phyloP scores from a whole-genome alignment of 2,888 invertebrate species.

The Ennomos fuscantarius region DNA sequence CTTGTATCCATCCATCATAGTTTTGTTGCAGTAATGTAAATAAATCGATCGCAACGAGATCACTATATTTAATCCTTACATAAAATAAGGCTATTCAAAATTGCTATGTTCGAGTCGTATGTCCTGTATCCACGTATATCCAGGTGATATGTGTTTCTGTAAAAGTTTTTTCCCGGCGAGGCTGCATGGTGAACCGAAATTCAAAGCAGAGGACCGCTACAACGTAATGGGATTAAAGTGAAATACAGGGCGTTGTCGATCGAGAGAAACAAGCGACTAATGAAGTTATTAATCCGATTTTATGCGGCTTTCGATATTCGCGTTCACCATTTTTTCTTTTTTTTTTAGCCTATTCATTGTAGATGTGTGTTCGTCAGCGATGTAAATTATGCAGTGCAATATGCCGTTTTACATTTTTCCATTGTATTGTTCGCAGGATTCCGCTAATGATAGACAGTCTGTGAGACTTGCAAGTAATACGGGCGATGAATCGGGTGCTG shows the following conservation, averaged over 20 bases:
- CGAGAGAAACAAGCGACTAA: conserved; percentile 83
- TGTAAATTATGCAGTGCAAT: conserved; percentile 33
- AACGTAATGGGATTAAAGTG: conserved; percentile 81
- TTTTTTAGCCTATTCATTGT: conserved; percentile 55
- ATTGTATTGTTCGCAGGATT: conserved; percentile 60
- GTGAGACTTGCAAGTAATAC: conserved; percentile 47
- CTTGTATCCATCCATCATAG: conserved; percentile 18
- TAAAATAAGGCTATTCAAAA: conserved; percentile 35
- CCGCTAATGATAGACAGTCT: conserved; percentile 50
- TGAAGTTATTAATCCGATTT: conserved; percentile 85
- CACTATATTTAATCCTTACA: conserved; percentile 26
- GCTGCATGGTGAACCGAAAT: conserved; percentile 55
- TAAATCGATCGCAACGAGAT: conserved; percentile 17
- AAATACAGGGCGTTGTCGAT: conserved; percentile 80
- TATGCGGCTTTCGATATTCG: conserved; percentile 73
- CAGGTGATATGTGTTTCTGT: conserved; percentile 34
- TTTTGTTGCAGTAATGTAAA: conserved; percentile 16
- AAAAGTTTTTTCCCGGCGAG: conserved; percentile 45
- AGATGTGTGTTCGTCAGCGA: conserved; percentile 52
- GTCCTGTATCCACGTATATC: conserved; percentile 11
- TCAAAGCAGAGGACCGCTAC: conserved; percentile 62
- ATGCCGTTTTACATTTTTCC: conserved; percentile 26
- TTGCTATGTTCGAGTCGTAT: conserved; percentile 32
- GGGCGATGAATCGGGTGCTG: conserved; percentile 62
- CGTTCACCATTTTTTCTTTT: conserved; percentile 59